phyloP scores from a whole-genome alignment of 1,140 invertebrate genomes.

The Drosophila jambulina region DNA sequence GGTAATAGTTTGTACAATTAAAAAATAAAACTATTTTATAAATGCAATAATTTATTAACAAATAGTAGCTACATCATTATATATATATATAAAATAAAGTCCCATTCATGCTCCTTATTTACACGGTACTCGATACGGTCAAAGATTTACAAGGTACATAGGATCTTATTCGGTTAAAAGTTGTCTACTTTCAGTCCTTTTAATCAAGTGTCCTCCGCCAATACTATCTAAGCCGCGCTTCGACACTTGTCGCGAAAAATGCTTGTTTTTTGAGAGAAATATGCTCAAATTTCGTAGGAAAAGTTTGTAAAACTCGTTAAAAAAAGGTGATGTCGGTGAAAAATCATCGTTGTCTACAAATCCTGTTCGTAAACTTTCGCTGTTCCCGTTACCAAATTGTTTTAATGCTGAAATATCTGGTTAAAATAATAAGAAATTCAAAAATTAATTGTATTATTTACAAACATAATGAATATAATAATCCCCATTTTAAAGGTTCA shows the following conservation, averaged over 20 bases:
- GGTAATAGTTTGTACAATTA: neutral
- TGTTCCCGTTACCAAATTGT: constrained; percentile 39
- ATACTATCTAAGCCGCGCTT: constrained; percentile 71
- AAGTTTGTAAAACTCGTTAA: constrained; percentile 57
- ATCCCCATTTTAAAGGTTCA: neutral
- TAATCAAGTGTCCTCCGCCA: constrained; percentile 70
- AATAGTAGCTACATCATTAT: constrained; percentile 30
- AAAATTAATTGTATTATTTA: constrained; percentile 22
- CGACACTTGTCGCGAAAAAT: constrained; percentile 20
- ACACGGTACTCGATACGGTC: constrained; percentile 27
- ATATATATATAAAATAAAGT: constrained; percentile 49
- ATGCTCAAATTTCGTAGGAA: constrained; percentile 35
- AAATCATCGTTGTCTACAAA: constrained; percentile 40
- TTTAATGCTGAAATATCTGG: constrained; percentile 59
- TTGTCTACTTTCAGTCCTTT: constrained; percentile 47
- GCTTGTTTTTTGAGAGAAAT: constrained; percentile 40
- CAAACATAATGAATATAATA: constrained; percentile 12
- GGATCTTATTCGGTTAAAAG: constrained; percentile 26
- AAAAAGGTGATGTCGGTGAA: constrained; percentile 22
- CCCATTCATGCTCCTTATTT: constrained; percentile 29
- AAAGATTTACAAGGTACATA: constrained; percentile 8
- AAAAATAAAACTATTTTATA: constrained; percentile 27
- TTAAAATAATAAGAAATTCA: constrained; percentile 51
- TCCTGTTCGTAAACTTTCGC: constrained; percentile 37
- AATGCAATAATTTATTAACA: constrained; percentile 60